Percentiles rank a stretch among this genome's conserved stretches.
phyloP scores from a whole-genome alignment of 2,888 invertebrate genomes.

The Graphium colonna region DNA sequence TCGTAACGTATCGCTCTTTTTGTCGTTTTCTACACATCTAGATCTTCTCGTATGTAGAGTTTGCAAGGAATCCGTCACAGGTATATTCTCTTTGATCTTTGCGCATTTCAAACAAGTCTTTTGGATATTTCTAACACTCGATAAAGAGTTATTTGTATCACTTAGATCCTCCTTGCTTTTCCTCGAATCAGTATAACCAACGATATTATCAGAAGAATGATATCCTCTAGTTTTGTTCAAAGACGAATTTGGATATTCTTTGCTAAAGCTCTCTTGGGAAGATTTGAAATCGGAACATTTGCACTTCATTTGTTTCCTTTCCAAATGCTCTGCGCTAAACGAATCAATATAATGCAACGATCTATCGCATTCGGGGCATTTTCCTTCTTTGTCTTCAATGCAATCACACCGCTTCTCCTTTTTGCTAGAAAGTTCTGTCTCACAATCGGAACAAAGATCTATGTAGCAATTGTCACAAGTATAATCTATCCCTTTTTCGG shows the following conservation, averaged over 20 bases:
- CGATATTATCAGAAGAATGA: slow-evolving; percentile 71
- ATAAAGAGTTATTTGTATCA: slow-evolving; percentile 54
- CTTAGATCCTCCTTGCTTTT: slow-evolving; percentile 62
- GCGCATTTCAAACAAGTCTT: slow-evolving; percentile 73
- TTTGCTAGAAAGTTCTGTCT: slow-evolving; percentile 52
- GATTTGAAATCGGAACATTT: slow-evolving; percentile 72
- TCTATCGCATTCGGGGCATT: slow-evolving; percentile 68
- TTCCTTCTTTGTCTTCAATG: slow-evolving; percentile 44
- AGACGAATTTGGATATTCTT: slow-evolving; percentile 53
- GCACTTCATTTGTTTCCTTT: slow-evolving; percentile 55
- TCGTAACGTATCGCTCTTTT: slow-evolving; percentile 64
- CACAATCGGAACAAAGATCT: slow-evolving; percentile 70
- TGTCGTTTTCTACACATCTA: slow-evolving; percentile 60
- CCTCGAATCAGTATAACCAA: slow-evolving; percentile 54
- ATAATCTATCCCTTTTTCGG: slow-evolving; percentile 65
- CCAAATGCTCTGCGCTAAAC: slow-evolving; percentile 61
- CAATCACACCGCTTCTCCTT: slow-evolving; percentile 52
- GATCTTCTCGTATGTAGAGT: slow-evolving; percentile 55
- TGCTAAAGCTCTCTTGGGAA: slow-evolving; percentile 70
- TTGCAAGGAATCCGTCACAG: slow-evolving; percentile 51
- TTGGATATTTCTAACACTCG: slow-evolving; percentile 55
- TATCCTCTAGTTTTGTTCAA: slow-evolving; percentile 67
- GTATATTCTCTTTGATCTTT: slow-evolving; percentile 75
- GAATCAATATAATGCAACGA: slow-evolving; percentile 66
- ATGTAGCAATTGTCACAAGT: slow-evolving; percentile 70